These are phyloP conservation scores for Oryzias celebensis DNA, from an alignment of 2,113 vertebrate genomes.

Conservation along the genomic window DNA sequence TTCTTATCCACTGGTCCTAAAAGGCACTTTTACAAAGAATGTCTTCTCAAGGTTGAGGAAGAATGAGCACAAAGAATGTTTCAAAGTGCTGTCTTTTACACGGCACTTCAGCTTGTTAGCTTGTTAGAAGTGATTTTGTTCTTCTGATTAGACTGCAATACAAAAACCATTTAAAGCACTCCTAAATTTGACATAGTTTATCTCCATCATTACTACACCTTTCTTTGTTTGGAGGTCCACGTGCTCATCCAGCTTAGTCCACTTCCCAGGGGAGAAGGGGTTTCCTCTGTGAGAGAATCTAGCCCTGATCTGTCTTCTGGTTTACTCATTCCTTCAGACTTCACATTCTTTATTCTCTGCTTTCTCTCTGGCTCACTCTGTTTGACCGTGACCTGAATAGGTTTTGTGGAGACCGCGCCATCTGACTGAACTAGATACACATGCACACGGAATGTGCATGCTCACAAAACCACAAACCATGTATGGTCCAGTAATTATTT, in stretches of 20 bases:
- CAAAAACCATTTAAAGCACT: no score
- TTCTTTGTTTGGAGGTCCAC: not conserved
- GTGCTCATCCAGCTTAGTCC: conserved; percentile 9
- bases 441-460: conserved; percentile 31
- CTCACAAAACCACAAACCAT: conserved; percentile 3
- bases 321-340: conserved; percentile 8
- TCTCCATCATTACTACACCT: not conserved
- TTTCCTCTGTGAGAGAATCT: conserved; percentile 27
- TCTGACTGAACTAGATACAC: conserved; percentile 75
- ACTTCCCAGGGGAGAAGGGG: conserved; percentile 21
- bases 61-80: no score
- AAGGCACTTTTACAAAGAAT: no score
- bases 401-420: conserved; percentile 56
- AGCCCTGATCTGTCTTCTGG: conserved; percentile 10
- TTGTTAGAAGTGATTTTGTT: no score
- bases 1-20: no score
- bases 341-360: not conserved
- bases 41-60: no score
- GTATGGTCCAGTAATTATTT: conserved; percentile 27
- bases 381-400: conserved; percentile 76
- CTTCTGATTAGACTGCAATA: no score
- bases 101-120: no score
- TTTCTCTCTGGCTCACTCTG: conserved; percentile 17
- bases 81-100: no score
- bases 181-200: not conserved